Conservation (phyloP, 2,888 invertebrate genomes). For the Apocheima hispidaria region DNA sequence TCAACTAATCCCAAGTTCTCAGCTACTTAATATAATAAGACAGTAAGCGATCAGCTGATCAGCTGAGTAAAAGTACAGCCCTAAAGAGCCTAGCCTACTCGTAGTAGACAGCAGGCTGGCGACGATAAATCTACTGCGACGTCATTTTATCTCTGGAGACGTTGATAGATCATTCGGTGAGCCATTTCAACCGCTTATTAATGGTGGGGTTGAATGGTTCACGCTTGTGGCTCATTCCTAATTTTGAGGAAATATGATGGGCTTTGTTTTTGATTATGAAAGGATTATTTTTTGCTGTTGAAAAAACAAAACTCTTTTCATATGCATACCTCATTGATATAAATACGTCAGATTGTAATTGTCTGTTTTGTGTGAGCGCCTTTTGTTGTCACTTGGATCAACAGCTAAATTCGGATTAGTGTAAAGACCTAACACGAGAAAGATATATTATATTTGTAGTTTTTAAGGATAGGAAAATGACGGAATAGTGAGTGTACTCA, state of each 20-base stretch:
- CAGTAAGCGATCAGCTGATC: too few relatives aligned
- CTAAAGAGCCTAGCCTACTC: not conserved
- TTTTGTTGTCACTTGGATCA: too few relatives aligned
- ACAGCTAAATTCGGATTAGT: too few relatives aligned
- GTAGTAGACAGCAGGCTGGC: conserved; percentile 13
- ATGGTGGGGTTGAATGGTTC: conserved; percentile 35
- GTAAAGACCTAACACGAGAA: too few relatives aligned
- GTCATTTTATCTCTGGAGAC: conserved; percentile 69
- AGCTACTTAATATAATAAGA: too few relatives aligned
- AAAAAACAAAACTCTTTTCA: not conserved
- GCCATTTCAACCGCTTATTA: conserved; percentile 46
- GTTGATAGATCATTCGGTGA: conserved; percentile 67
- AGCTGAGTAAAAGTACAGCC: not conserved
- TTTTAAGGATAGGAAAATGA: too few relatives aligned
- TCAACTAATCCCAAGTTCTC: too few relatives aligned
- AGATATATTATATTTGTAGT: too few relatives aligned
- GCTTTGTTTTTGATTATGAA: conserved; percentile 23
- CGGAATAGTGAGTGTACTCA: too few relatives aligned
- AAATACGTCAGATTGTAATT: not conserved
- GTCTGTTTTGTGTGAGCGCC: not conserved
- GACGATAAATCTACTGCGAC: conserved; percentile 73
- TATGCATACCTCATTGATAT: not conserved
- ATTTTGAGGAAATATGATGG: conserved; percentile 28
- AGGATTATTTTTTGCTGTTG: conserved; percentile 5
- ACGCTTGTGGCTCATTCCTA: conserved; percentile 35